A percentile compares a stretch with the other conserved stretches of the same genome.
Conservation (phyloP, 2,113 vertebrate species). For the Corythornis vintsioides region DNA sequence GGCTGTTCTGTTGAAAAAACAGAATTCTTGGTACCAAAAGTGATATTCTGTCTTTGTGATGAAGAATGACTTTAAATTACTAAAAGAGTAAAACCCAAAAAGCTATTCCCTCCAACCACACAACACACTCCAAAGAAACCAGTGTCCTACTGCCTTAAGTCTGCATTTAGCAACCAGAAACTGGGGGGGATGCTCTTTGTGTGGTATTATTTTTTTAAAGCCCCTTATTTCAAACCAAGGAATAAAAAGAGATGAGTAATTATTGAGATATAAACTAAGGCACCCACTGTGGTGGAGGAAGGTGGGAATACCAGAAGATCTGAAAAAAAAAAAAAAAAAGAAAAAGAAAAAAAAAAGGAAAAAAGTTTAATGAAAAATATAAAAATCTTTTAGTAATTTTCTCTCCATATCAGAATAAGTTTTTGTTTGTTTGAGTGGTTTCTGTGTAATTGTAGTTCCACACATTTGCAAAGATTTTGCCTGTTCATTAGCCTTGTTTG, state of each 20-base stretch:
- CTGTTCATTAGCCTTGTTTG: not conserved
- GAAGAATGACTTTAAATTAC: not conserved
- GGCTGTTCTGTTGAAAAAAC: not conserved
- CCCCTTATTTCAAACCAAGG: not conserved
- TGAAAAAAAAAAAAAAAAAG: not conserved
- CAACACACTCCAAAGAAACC: not conserved
- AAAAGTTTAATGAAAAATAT: not conserved
- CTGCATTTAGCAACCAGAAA: not conserved
- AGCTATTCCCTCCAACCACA: not conserved
- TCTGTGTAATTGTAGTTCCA: not conserved
- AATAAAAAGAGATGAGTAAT: not conserved
- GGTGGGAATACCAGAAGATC: not conserved
- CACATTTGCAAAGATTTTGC: not conserved
- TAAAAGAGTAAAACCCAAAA: not conserved
- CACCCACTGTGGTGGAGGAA: not conserved
- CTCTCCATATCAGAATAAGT: not conserved
- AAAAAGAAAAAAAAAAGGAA: not conserved
- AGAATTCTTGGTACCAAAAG: not conserved
- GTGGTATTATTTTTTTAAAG: not conserved
- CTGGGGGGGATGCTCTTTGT: not conserved
- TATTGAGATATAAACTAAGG: not conserved
- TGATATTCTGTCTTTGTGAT: not conserved
- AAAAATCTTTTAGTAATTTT: not conserved
- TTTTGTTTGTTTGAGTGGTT: not conserved
- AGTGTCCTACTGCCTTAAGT: not conserved